Evolutionary conservation across 2,113 vertebrate species (phyloP).

Genomic region (Paratilapia polleni): DNA sequence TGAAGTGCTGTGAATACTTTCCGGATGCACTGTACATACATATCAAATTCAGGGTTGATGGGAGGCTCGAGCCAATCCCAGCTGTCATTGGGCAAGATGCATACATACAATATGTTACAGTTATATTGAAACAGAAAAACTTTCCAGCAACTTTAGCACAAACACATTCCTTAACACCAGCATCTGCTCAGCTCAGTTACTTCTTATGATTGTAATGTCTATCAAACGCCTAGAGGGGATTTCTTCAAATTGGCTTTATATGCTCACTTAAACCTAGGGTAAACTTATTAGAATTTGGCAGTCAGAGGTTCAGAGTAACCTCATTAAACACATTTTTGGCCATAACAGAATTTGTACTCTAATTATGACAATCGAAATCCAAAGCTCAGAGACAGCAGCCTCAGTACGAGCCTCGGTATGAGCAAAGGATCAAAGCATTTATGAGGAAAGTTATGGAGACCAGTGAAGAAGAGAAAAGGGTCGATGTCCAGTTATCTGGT

Average conservation of each 20-base stretch:
- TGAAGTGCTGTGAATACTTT: too few species aligned
- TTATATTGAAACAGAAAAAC: too few species aligned
- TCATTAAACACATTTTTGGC: not conserved
- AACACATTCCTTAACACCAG: not conserved
- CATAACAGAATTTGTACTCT: fast-evolving
- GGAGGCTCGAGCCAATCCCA: not conserved
- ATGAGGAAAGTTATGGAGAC: too few species aligned
- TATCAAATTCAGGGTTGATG: not conserved
- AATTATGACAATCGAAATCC: not conserved
- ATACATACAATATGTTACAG: not conserved
- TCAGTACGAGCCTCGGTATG: too few species aligned
- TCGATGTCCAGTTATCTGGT: too few species aligned
- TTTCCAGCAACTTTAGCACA: not conserved
- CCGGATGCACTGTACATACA: too few species aligned
- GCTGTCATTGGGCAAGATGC: not conserved
- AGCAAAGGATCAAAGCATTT: too few species aligned
- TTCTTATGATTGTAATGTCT: not conserved
- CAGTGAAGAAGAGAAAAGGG: too few species aligned
- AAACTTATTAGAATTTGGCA: not conserved
- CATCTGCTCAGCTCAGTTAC: not conserved
- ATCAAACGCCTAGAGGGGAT: too few species aligned
- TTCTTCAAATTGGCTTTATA: not conserved
- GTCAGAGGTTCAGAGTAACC: not conserved
- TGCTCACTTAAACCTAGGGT: not conserved
- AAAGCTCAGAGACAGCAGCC: too few species aligned